Evolutionary conservation across 2,888 invertebrate species (phyloP).

Genomic region (Dryobotodes eremita): DNA sequence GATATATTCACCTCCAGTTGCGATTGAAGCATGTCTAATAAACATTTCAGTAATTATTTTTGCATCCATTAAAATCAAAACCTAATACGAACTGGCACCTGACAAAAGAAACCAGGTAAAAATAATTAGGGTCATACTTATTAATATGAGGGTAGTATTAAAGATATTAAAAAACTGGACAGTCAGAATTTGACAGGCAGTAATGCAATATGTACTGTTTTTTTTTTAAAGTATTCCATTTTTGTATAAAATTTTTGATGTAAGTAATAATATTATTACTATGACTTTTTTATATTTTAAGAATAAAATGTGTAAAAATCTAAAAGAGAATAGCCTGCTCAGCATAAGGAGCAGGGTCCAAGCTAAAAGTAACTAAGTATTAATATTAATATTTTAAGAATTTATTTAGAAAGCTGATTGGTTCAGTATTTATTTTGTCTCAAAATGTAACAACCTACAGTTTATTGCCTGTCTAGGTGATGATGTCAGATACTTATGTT

Average conservation of each 20-base stretch:
- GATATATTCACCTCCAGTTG: conserved; percentile 40
- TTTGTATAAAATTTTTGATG: not conserved
- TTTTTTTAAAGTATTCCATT: not conserved
- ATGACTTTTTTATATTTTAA: not conserved
- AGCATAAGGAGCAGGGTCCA: not conserved
- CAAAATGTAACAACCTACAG: conserved; percentile 42
- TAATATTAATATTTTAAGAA: not conserved
- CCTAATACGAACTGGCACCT: conserved; percentile 24
- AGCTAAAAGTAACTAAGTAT: not conserved
- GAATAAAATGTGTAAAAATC: not conserved
- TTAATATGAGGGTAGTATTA: conserved; percentile 27
- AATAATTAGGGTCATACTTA: not conserved
- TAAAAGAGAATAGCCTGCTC: not conserved
- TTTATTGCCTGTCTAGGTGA: conserved; percentile 63
- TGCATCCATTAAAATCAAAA: not conserved
- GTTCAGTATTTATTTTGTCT: conserved; percentile 2
- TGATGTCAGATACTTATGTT: conserved; percentile 73
- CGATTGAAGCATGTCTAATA: conserved; percentile 22
- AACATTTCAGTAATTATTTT: conserved; percentile 37
- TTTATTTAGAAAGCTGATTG: not conserved
- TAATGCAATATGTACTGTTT: not conserved
- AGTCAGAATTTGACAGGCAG: not conserved
- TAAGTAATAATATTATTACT: not conserved
- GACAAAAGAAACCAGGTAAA: conserved; percentile 23
- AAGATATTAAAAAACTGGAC: not conserved